Base-by-base conservation (phyloP, 2,888 invertebrate genomes). In the Thalpophila matura region DNA sequence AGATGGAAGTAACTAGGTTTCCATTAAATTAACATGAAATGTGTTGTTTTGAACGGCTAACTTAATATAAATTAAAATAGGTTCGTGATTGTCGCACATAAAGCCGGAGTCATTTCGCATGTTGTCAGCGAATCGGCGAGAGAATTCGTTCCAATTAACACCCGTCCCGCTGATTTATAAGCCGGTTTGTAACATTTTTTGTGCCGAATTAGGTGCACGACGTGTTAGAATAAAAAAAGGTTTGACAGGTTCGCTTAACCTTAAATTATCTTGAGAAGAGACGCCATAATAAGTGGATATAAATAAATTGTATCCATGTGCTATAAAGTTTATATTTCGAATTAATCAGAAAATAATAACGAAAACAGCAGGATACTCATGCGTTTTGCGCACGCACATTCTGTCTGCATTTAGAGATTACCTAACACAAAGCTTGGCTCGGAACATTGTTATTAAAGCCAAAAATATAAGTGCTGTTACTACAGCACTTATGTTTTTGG, bases 71-170 rank as follows among this genome's bases (percentile, higher is more conserved):
- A 24, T 61, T 67, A 16, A 60, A 71, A 56, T 56, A 68, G 55
- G 61, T 74, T 37, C 47, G 38, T 53, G 62, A 50, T 45, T 57
- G 69, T 68, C 57, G 43, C 22, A 61, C 40, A 69, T 55, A 43
- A 57, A 60, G 55, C 43, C 58, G 22, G 31, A 57, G 58, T 63
- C 56, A 62, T 68, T 78, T 59, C 68, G 71, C 56, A 55, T 74
- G 70, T 64, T 92, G 91, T 90, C 90, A 82, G 82, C 81, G 83
- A 59, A 65, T 74, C 70, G 47, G 74, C 60, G 71, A 71, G 67
- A 84, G 89, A 89, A 92, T 92, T 91, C 92, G 89, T 91, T 88
- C 93, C 93, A 94, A 94, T 94, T 94, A 94, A 93, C 94, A 93
- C 93, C 86, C 86, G 78, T 71, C 81, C 80, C 79, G 85, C 82